phyloP scores from a whole-genome alignment of 2,113 vertebrate species.

The Haemorhous mexicanus region DNA sequence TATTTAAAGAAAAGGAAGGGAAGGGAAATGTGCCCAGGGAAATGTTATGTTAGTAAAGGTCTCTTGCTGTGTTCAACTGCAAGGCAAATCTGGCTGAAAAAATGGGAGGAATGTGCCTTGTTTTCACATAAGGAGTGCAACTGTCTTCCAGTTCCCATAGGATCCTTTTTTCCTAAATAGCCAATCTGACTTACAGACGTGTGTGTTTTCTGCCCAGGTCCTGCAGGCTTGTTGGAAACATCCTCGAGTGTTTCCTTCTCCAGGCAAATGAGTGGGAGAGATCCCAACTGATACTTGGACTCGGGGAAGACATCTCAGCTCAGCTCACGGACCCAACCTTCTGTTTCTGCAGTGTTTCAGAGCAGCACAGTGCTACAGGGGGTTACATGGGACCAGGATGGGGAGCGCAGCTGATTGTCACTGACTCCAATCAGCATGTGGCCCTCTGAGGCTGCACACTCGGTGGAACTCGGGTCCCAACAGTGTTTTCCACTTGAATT shows the following conservation, averaged over 20 bases:
- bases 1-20: background rate
- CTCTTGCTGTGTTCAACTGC: background rate
- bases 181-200: background rate
- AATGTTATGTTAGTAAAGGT: background rate
- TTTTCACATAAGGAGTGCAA: background rate
- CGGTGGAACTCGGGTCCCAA: background rate
- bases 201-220: background rate
- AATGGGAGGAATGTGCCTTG: background rate
- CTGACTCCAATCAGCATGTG: background rate
- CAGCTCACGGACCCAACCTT: background rate
- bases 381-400: background rate
- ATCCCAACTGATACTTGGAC: background rate
- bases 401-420: background rate
- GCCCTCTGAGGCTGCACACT: background rate
- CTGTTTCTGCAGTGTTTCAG: background rate
- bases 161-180: background rate
- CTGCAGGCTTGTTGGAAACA: background rate
- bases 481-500: background rate
- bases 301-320: rapidly evolving
- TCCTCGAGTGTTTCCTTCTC: background rate
- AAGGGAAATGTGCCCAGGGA: background rate
- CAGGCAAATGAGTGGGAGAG: background rate
- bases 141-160: background rate
- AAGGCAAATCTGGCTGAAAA: background rate
- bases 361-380: background rate